These are phyloP conservation scores for Scylla paramamosain DNA, from an alignment of 1,140 invertebrate genomes.

Conservation along the genomic window DNA sequence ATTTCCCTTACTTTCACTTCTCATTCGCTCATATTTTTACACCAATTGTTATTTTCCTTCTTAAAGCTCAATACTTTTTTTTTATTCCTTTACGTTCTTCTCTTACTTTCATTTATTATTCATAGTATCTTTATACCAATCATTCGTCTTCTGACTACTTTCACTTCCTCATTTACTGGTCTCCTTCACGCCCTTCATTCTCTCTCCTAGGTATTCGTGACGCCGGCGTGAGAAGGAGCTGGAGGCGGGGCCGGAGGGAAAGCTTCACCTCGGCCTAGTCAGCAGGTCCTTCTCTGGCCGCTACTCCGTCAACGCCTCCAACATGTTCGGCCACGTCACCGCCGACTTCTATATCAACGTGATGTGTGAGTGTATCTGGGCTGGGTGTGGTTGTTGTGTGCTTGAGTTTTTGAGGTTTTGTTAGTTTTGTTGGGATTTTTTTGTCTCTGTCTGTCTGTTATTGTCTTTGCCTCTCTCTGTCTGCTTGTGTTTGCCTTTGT, in stretches of 20 bases:
- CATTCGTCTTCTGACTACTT: neutral
- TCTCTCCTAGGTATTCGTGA: slow-evolving; percentile 35
- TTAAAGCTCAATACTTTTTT: too few species aligned
- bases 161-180: neutral
- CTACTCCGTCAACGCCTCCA: slow-evolving; percentile 49
- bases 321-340: slow-evolving; percentile 33
- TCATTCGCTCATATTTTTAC: neutral
- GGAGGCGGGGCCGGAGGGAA: neutral
- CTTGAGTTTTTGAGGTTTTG: too few species aligned
- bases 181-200: neutral
- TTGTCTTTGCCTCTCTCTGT: too few species aligned
- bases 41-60: too few species aligned
- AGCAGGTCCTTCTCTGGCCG: slow-evolving; percentile 23
- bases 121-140: neutral
- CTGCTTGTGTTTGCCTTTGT: neutral
- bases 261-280: neutral
- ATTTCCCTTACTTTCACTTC: neutral
- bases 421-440: too few species aligned
- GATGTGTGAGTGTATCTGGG: slow-evolving; percentile 15
- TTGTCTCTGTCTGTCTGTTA: too few species aligned
- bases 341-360: slow-evolving; percentile 49
- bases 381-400: too few species aligned
- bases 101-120: neutral
- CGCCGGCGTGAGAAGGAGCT: slow-evolving; percentile 44
- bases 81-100: neutral